Percentiles rank a stretch among this genome's conserved stretches.
Evolutionary conservation across 2,888 invertebrate species (phyloP).

Genomic region (Melipona bicolor): DNA sequence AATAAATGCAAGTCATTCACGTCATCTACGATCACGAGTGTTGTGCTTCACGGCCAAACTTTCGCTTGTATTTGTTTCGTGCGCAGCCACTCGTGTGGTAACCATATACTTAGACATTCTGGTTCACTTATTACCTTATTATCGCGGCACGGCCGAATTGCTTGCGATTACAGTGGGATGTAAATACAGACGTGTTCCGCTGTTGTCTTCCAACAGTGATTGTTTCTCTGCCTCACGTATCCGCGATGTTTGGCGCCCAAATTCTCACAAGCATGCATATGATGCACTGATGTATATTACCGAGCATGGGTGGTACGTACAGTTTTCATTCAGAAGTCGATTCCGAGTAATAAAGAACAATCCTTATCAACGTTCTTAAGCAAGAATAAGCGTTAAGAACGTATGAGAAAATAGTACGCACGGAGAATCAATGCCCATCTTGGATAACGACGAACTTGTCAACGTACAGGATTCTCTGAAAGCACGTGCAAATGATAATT

Average conservation of each 20-base stretch:
- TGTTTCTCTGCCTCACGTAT: not conserved
- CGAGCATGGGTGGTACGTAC: slow-evolving; percentile 4
- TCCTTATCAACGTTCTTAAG: slow-evolving; percentile 6
- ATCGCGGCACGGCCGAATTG: not conserved
- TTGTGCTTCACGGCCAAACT: slow-evolving; percentile 68
- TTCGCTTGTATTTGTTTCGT: slow-evolving; percentile 48
- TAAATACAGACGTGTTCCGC: slow-evolving; percentile 13
- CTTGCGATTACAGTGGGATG: slow-evolving; percentile 8
- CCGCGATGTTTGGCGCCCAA: not conserved
- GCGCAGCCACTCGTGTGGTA: slow-evolving; percentile 4
- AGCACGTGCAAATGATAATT: slow-evolving; percentile 68
- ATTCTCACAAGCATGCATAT: not conserved
- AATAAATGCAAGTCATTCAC: slow-evolving; percentile 72
- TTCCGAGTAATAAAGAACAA: not conserved
- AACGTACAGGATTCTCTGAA: slow-evolving; percentile 15
- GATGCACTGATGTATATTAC: not conserved
- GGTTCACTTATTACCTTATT: slow-evolving; percentile 11
- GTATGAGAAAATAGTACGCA: not conserved
- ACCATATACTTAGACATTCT: not conserved
- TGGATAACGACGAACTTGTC: slow-evolving; percentile 28
- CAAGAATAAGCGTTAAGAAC: not conserved
- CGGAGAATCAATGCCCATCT: not conserved
- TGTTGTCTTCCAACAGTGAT: not conserved
- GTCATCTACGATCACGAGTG: slow-evolving; percentile 75
- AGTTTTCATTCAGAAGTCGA: slow-evolving; percentile 14